Evolutionary conservation across 2,888 invertebrate genomes (phyloP), one percentile per base, ranked within the genome.

Genomic region (Euzetes globulus): DNA sequence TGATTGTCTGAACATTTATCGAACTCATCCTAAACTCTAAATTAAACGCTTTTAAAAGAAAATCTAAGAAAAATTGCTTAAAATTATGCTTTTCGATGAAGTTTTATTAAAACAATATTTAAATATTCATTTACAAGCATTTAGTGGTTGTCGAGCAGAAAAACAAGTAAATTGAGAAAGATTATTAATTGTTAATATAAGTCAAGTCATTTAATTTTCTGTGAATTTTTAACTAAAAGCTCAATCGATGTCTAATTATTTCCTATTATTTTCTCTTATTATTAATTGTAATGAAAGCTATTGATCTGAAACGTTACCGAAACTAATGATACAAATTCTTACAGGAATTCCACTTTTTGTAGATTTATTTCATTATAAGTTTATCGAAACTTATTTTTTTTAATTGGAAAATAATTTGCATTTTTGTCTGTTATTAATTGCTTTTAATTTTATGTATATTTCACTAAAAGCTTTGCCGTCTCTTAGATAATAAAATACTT

Each of bases 401-500:
- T 5, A 17, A 19, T n/a, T 9, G 2, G 6, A n/a, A 52, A 52
- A 52, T 19, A n/a, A 52, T 52, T 52, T 19, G 47, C 47, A 17
- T 47, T 52, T 52, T 29, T 60, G 27, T 13, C 60, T 60, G 60
- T 63, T 33, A 63, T 33, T 63, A 37, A 7, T 52, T 7, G 17
- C 29, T 15, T 60, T 17, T 60, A 13, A 63, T 63, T 52, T 55
- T 27, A 37, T 63, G 63, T 63, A 63, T 63, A 63, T 33, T 63
- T 63, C 63, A 33, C 63, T 63, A 33, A 63, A 63, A n/a, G 7
- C 15, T 63, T 63, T 33, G 33, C 63, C 33, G 17, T 37, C 37
- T 63, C 15, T 33, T 63, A 63, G 63, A 63, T 63, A 63, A 63
- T 63, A 63, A 63, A 55, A 47, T 6, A 55, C 55, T 55, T 55